Percentiles rank a stretch among this genome's conserved stretches.
These are phyloP conservation scores for Kradibia gibbosae DNA, from an alignment of 1,140 invertebrate species.

Conservation along the genomic window DNA sequence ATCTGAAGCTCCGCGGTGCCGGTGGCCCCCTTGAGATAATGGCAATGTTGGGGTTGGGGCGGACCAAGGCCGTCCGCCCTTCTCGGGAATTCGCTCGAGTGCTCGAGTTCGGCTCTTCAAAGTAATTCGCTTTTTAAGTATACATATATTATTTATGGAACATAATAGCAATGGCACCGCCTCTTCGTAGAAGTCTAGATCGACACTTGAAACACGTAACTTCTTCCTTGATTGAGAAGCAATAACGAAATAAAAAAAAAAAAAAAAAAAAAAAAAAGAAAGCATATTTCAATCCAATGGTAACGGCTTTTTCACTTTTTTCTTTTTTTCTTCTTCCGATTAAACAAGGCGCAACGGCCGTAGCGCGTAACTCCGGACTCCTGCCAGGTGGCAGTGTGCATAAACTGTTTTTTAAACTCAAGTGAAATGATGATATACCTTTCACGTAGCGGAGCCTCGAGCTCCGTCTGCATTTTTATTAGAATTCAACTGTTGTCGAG, in stretches of 20 bases:
- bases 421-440: slow-evolving; percentile 34
- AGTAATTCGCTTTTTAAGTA: slow-evolving; percentile 24
- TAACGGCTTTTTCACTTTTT: no score
- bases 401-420: slow-evolving; percentile 32
- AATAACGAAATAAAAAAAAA: neutral
- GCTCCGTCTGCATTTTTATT: slow-evolving; percentile 68
- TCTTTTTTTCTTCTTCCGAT: neutral
- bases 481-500: slow-evolving; percentile 71
- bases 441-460: slow-evolving; percentile 53
- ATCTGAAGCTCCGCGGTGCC: no score
- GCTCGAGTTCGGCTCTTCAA: slow-evolving; percentile 11
- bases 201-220: neutral
- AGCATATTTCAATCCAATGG: no score
- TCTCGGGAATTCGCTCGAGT: neutral
- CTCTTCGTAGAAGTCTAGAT: slow-evolving; percentile 42
- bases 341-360: neutral
- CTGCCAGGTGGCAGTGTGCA: slow-evolving; percentile 60
- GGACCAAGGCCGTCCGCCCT: no score
- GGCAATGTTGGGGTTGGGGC: neutral
- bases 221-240: neutral
- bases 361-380: slow-evolving; percentile 50
- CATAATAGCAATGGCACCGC: neutral
- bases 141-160: neutral
- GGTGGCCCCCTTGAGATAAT: no score
- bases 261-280: neutral